Conservation (phyloP, 2,888 invertebrate species). For the Cerceris ruficornis region DNA sequence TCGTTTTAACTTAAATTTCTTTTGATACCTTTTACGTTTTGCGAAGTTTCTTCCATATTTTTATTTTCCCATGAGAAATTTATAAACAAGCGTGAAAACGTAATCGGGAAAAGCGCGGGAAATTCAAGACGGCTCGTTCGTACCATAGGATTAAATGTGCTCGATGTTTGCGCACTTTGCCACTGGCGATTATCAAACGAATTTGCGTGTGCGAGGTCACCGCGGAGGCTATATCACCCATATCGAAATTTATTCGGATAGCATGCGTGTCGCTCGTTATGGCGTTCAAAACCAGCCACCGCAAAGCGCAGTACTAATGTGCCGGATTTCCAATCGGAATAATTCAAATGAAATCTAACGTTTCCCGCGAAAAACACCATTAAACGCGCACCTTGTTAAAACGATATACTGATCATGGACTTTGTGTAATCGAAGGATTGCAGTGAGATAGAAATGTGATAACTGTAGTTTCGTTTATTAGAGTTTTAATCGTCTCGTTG, state of each 20-base stretch:
- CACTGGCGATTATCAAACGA: constrained; percentile 31
- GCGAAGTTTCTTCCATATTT: too few relatives aligned
- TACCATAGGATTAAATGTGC: constrained; percentile 35
- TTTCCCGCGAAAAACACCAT: too few relatives aligned
- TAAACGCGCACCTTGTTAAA: too few relatives aligned
- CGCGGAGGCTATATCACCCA: constrained; percentile 10
- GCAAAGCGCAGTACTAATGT: neutral
- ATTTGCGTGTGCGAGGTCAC: constrained; percentile 25
- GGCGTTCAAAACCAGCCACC: neutral
- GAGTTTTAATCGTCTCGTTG: too few relatives aligned
- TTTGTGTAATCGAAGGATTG: too few relatives aligned
- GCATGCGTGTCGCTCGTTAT: constrained; percentile 7
- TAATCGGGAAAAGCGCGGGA: neutral
- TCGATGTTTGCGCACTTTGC: constrained; percentile 29
- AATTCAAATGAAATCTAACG: neutral
- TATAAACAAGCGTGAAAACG: too few relatives aligned
- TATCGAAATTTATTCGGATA: constrained; percentile 34
- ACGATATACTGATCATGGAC: too few relatives aligned
- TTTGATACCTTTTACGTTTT: too few relatives aligned
- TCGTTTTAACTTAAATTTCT: too few relatives aligned
- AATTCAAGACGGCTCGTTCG: constrained; percentile 21
- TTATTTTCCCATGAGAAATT: too few relatives aligned
- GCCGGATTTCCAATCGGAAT: neutral
- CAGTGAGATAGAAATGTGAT: too few relatives aligned
- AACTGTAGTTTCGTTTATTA: too few relatives aligned